A percentile compares a stretch with the other conserved stretches of the same genome.
These are phyloP conservation scores for Phasianus colchicus DNA, from an alignment of 2,113 vertebrate genomes.

Conservation along the genomic window DNA sequence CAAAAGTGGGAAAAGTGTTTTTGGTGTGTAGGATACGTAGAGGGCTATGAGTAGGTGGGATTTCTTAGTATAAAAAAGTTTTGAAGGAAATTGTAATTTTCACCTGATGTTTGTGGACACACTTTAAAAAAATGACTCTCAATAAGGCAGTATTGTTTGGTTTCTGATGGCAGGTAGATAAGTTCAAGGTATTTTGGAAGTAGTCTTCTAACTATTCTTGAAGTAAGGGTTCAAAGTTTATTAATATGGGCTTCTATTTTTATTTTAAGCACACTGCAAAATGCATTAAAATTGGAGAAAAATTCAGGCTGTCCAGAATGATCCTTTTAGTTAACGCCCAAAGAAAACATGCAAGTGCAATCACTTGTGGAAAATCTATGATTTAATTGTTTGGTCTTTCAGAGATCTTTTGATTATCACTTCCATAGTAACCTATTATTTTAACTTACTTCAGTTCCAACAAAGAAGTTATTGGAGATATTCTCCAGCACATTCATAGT, in stretches of 20 bases:
- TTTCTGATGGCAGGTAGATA: neutral
- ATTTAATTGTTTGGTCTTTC: neutral
- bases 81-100: neutral
- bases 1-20: neutral
- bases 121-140: neutral
- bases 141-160: neutral
- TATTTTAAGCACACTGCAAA: neutral
- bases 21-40: neutral
- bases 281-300: neutral
- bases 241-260: neutral
- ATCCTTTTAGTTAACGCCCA: neutral
- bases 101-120: neutral
- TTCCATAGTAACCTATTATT: neutral
- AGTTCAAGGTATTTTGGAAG: neutral
- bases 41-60: neutral
- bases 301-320: neutral
- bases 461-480: constrained; percentile 83
- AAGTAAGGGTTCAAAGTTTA: neutral
- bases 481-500: constrained; percentile 70
- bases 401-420: neutral
- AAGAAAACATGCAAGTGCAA: neutral
- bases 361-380: neutral
- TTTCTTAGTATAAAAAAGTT: neutral
- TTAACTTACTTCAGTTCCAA: constrained; percentile 88
- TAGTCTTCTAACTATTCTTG: neutral